Conservation (phyloP, 2,888 invertebrate species). For the Oasisia sp. region DNA sequence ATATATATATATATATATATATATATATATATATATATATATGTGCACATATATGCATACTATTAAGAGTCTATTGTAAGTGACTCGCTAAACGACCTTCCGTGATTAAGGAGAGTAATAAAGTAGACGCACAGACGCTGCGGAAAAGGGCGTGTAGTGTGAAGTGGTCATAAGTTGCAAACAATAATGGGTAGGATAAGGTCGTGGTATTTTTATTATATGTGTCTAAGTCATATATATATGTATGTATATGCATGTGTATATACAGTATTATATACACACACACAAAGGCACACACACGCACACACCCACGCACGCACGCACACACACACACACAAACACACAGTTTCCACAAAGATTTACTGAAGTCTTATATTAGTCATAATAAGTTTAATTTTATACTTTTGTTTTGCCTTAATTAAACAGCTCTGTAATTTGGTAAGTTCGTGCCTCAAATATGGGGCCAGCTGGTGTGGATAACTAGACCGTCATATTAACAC, state of each 20-base stretch:
- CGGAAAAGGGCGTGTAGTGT: neutral
- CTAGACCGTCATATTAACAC: no score
- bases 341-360: neutral
- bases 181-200: neutral
- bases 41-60: no score
- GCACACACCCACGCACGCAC: neutral
- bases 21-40: no score
- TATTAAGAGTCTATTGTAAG: neutral
- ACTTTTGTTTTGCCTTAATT: no score
- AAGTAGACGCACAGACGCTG: neutral
- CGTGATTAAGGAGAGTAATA: neutral
- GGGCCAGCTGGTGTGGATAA: no score
- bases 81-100: neutral
- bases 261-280: slow-evolving; percentile 19
- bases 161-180: neutral
- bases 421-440: no score
- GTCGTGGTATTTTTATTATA: no score
- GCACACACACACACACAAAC: neutral
- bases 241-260: neutral
- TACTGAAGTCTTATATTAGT: no score
- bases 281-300: neutral
- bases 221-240: no score
- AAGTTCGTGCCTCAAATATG: no score
- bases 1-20: no score
- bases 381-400: no score